These are phyloP conservation scores for Microcaecilia unicolor DNA, from an alignment of 2,797 vertebrate species.

Conservation along the genomic window DNA sequence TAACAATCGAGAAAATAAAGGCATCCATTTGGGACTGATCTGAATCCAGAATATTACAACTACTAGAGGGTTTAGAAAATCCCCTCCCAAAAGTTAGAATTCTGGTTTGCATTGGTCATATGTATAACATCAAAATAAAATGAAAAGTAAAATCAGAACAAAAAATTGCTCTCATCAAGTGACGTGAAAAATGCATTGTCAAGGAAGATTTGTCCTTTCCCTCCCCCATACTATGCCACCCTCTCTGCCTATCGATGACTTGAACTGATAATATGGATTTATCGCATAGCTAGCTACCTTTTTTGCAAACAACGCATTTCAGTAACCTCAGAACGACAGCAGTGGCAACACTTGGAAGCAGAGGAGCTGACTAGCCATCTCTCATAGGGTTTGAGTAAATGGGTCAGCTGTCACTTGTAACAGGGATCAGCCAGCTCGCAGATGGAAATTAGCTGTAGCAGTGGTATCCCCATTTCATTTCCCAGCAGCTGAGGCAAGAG, in stretches of 20 bases:
- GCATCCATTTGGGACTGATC: too few species aligned
- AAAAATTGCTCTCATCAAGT: neutral
- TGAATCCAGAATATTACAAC: too few species aligned
- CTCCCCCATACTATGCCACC: too few species aligned
- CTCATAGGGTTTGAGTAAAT: constrained; percentile 19
- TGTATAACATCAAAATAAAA: too few species aligned
- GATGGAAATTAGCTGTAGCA: constrained; percentile 15
- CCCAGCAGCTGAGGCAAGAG: constrained; percentile 45
- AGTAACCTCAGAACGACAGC: rapidly evolving
- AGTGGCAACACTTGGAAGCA: neutral
- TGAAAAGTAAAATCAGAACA: too few species aligned
- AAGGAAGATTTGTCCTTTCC: too few species aligned
- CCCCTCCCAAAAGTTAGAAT: too few species aligned
- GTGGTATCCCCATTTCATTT: constrained; percentile 30
- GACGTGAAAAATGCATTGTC: neutral
- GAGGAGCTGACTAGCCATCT: neutral
- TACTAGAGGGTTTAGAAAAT: too few species aligned
- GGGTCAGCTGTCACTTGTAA: constrained; percentile 43
- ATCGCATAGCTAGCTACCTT: neutral
- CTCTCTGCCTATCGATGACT: constrained; percentile 27
- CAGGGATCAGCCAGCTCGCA: constrained; percentile 19
- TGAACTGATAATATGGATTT: constrained; percentile 15
- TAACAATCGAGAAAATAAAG: too few species aligned
- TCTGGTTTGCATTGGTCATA: too few species aligned
- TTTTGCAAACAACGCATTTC: neutral